These are phyloP conservation scores for Echinarachnius parma DNA, from an alignment of 53 echinoderm and acorn worm genomes.

Conservation along the genomic window DNA sequence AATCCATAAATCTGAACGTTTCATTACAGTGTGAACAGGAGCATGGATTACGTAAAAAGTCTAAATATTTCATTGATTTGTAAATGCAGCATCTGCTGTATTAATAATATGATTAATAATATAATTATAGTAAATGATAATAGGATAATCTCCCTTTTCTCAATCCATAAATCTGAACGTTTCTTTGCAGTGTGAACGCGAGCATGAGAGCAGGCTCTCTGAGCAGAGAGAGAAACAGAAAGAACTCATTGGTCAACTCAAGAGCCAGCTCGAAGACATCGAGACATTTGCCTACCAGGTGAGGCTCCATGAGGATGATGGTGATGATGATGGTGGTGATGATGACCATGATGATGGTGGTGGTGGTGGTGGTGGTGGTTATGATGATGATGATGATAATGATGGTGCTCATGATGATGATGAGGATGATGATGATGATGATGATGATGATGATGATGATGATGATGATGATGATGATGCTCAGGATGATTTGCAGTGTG, in stretches of 20 bases:
- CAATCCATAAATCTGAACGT: too few relatives aligned
- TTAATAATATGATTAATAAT: too few relatives aligned
- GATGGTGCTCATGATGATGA: not conserved
- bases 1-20: too few relatives aligned
- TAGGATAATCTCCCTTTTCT: too few relatives aligned
- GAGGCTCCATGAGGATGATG: too few relatives aligned
- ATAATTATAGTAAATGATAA: too few relatives aligned
- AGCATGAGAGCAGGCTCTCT: constrained; percentile 78
- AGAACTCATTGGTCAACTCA: constrained; percentile 91
- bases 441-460: constrained; percentile 5
- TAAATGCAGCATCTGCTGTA: too few relatives aligned
- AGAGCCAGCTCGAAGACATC: constrained; percentile 89
- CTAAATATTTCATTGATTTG: too few relatives aligned
- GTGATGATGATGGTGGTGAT: not conserved
- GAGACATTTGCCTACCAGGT: constrained; percentile 99
- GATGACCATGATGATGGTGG: not conserved
- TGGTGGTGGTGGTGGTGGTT: not conserved
- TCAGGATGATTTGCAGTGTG: constrained; percentile 66
- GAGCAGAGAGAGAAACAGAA: constrained; percentile 93
- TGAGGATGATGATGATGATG: constrained; percentile 5
- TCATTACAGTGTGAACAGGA: too few relatives aligned
- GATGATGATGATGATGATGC: not conserved
- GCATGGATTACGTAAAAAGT: too few relatives aligned
- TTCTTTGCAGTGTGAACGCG: constrained; percentile 97
- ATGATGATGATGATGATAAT: not conserved